phyloP scores from a whole-genome alignment of 2,113 vertebrate species.

The Ammodramus savannarum region DNA sequence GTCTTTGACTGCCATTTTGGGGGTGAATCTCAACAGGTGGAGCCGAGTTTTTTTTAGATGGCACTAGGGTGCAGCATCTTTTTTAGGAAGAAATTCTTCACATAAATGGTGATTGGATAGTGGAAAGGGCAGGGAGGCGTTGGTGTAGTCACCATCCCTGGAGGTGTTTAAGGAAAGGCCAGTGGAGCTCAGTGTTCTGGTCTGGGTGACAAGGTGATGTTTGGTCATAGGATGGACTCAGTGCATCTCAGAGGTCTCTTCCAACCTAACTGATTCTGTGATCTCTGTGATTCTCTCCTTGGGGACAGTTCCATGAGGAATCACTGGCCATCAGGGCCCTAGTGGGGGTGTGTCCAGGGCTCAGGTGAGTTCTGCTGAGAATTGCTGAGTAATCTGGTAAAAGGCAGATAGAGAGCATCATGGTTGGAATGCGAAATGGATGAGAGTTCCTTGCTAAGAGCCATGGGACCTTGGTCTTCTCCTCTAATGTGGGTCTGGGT shows the following conservation, averaged over 20 bases:
- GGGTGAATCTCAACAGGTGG: background rate
- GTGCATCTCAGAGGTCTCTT: background rate
- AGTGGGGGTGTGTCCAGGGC: background rate
- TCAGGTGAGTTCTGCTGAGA: background rate
- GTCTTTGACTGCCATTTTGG: background rate
- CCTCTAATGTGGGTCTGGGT: background rate
- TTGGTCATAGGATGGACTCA: background rate
- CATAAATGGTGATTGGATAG: background rate
- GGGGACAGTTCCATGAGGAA: conserved; percentile 6
- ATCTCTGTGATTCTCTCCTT: background rate
- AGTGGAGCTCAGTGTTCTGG: background rate
- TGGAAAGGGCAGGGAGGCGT: background rate
- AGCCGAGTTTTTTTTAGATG: background rate
- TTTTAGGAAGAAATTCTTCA: background rate
- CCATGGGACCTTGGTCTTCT: background rate
- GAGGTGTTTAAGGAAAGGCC: background rate
- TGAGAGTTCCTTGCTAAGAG: background rate
- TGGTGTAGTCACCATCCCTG: background rate
- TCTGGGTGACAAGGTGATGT: background rate
- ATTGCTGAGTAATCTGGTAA: background rate
- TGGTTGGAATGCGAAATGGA: background rate
- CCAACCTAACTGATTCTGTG: background rate
- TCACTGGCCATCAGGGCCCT: background rate
- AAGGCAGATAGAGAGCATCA: background rate
- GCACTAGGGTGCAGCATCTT: background rate